Evolutionary conservation across 2,888 invertebrate species (phyloP).

Genomic region (Clistopyga incitator): DNA sequence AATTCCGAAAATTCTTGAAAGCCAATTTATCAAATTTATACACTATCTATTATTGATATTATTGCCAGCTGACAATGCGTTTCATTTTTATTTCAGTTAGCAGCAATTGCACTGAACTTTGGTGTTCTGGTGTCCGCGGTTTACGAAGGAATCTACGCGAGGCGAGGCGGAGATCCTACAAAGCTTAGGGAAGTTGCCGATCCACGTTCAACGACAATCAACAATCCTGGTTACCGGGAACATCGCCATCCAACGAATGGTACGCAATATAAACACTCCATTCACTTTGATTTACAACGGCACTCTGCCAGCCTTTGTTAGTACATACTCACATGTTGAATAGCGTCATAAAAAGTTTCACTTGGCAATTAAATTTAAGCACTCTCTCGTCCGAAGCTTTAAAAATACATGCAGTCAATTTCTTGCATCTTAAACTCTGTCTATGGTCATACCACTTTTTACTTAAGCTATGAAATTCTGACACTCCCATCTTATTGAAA

Average conservation of each 20-base stretch:
- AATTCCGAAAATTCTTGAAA: no score
- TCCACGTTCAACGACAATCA: conserved; percentile 90
- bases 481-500: no score
- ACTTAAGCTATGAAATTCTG: no score
- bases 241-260: conserved; percentile 81
- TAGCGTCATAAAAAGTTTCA: background rate
- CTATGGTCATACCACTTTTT: no score
- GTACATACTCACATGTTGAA: background rate
- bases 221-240: conserved; percentile 94
- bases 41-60: background rate
- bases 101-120: conserved; percentile 91
- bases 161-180: conserved; percentile 94
- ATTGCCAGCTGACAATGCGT: background rate
- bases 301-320: background rate
- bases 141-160: conserved; percentile 92
- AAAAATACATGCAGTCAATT: no score
- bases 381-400: no score
- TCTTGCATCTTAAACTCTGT: no score
- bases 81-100: conserved; percentile 87
- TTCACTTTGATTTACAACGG: background rate
- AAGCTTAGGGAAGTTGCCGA: conserved; percentile 86
- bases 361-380: background rate
- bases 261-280: conserved; percentile 63
- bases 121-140: conserved; percentile 91
- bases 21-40: no score